Evolutionary conservation across 2,888 invertebrate species (phyloP), one percentile per base, ranked within the genome.

Genomic region (Anthophora plumipes): DNA sequence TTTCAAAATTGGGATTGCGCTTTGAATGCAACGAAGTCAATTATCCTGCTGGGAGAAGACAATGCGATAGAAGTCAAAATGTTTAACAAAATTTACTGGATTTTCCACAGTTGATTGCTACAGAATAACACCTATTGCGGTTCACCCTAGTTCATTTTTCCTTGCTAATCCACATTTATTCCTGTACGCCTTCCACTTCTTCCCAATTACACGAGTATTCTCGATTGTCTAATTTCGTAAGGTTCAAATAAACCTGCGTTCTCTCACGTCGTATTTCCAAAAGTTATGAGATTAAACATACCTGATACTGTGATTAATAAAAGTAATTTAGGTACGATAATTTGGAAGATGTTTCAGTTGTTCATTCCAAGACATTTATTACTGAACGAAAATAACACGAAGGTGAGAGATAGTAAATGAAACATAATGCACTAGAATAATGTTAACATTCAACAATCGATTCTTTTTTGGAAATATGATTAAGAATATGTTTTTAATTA

Each of bases 41-140:
- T 70, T 39, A 48, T 50, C 22, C 11, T 8, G 14, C 17, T 46
- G n/a, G 31, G 41, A 12, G 17, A 48, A 31, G 20, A 22, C 14
- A 17, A 39, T 60, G 25, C 8, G 12, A 39, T 39, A 37, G 22
- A 48, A 61, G 12, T 43, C 43, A 9, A 25, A 20, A 54, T 60
- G 46, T 50, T 63, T 43, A 76, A 80, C 80, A 46, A 66, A 74
- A 79, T 60, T 71, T 63, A 25, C 22, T 20, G 20, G 52, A n/a
- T 69, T 57, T 59, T 48, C n/a, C 22, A 20, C 37, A 9, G 17
- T 64, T 54, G 48, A 12, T 31, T 17, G 50, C 14, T 11, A 11
- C 25, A 61, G 43, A 63, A 22, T 57, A 48, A 70, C 59, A 41
- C 39, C 52, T 31, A 37, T 59, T 52, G 52, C 17, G 59, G 59